Conservation (phyloP, 2,113 vertebrate genomes). For the Ochotona curzoniae region DNA sequence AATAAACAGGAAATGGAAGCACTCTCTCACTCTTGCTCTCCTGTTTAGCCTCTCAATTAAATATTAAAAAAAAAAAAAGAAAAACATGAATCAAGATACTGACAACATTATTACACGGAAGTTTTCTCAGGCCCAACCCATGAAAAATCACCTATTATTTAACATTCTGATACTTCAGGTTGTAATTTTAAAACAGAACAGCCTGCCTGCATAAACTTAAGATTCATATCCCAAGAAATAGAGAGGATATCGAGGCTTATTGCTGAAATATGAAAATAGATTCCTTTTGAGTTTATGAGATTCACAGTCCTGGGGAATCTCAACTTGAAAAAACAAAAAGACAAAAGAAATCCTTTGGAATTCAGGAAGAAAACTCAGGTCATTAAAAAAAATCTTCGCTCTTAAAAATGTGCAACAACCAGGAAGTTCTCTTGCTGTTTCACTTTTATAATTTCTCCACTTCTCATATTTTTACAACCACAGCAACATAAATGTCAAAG, state of each 20-base stretch:
- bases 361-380: neutral
- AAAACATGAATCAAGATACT: neutral
- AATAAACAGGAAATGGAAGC: too few species aligned
- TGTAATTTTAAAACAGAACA: slow-evolving; percentile 39
- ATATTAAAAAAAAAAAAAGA: too few species aligned
- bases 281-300: neutral
- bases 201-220: neutral
- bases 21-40: too few species aligned
- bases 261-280: slow-evolving; percentile 28
- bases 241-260: neutral
- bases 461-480: neutral
- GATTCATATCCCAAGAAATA: neutral
- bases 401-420: neutral
- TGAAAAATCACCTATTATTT: neutral
- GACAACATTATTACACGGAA: neutral
- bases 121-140: neutral
- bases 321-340: neutral
- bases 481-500: neutral
- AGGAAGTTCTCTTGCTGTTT: neutral
- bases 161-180: neutral
- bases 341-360: neutral
- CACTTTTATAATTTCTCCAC: neutral
- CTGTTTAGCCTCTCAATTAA: too few species aligned
- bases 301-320: neutral
- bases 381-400: neutral